Evolutionary conservation across 2,113 vertebrate genomes (phyloP).

Genomic region (Haliaeetus leucogaster): DNA sequence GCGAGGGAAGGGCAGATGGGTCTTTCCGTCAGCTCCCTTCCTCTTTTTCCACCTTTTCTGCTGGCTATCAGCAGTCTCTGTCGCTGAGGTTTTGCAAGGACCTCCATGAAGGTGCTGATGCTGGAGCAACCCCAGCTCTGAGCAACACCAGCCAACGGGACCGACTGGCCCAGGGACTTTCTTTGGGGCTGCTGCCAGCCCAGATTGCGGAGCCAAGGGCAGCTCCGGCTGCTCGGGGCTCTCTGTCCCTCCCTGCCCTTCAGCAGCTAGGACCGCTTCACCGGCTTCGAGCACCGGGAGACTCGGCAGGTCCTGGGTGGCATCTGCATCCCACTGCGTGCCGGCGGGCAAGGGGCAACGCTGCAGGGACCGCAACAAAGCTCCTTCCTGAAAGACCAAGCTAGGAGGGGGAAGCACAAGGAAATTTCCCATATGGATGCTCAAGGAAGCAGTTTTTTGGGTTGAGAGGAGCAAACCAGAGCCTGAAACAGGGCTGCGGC

Average conservation of each 20-base stretch:
- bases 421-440: accelerated
- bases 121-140: neutral
- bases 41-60: neutral
- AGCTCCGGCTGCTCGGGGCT: neutral
- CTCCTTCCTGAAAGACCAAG: neutral
- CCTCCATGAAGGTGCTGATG: accelerated
- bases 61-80: neutral
- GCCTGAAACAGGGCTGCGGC: neutral
- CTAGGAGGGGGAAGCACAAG: neutral
- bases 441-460: accelerated
- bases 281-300: neutral
- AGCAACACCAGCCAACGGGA: neutral
- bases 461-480: neutral
- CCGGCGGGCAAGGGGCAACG: neutral
- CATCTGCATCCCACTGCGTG: neutral
- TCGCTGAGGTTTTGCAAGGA: neutral
- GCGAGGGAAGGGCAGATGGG: neutral
- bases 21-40: neutral
- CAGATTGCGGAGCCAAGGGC: neutral
- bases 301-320: accelerated
- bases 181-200: neutral
- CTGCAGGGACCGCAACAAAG: neutral
- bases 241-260: neutral
- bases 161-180: neutral
- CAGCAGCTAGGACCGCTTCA: neutral